These are phyloP conservation scores for Peromyscus melanophrys DNA, from an alignment of 2,797 vertebrate species.

Conservation along the genomic window DNA sequence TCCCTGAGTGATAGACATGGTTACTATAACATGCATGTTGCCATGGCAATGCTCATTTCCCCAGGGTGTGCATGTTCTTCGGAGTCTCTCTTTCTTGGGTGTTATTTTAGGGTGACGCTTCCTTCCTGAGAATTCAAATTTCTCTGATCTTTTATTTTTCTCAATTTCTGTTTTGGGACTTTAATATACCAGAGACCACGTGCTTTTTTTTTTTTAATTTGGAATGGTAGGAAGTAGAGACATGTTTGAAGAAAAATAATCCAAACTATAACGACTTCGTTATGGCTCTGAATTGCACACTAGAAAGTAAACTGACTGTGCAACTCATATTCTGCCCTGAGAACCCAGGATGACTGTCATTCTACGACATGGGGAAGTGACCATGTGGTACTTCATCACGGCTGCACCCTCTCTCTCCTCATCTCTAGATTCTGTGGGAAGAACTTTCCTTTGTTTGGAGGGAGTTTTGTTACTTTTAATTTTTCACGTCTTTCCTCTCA, in stretches of 20 bases:
- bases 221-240: not conserved
- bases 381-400: not conserved
- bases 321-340: not conserved
- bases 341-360: not conserved
- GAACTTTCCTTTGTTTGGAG: not conserved
- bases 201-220: not conserved
- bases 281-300: not conserved
- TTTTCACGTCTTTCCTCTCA: constrained; percentile 1
- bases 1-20: not conserved
- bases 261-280: not conserved
- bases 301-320: not conserved
- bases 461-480: not conserved
- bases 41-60: no score
- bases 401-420: not conserved
- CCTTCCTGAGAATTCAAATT: not conserved
- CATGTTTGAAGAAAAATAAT: not conserved
- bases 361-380: not conserved
- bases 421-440: not conserved
- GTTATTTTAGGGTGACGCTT: not conserved
- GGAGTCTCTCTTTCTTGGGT: not conserved
- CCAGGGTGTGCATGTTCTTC: not conserved
- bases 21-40: not conserved
- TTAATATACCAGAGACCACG: not conserved
- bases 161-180: not conserved
- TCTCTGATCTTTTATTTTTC: not conserved